Evolutionary conservation across 2,888 invertebrate species (phyloP), one percentile per base, ranked within the genome.

Genomic region (Liposcelis brunnea): DNA sequence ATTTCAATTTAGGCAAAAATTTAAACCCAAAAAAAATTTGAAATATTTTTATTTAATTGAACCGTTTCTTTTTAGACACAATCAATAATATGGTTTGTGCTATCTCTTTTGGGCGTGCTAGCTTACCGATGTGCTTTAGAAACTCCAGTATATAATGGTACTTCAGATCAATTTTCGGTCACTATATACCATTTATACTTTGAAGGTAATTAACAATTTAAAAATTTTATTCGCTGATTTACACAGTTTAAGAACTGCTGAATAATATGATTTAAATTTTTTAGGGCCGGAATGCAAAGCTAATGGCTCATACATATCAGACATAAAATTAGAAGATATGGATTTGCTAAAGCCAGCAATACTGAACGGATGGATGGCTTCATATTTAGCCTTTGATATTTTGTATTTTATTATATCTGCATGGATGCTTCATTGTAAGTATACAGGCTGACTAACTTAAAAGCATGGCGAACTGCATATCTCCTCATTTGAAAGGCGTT

Each of bases 311-410:
- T n/a, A n/a, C n/a, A n/a, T n/a, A n/a, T n/a, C n/a, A n/a, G n/a
- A n/a, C n/a, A n/a, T n/a, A n/a, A n/a, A n/a, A n/a, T n/a, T n/a
- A n/a, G n/a, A n/a, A n/a, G n/a, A n/a, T n/a, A n/a, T n/a, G n/a
- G n/a, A n/a, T n/a, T n/a, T n/a, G n/a, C n/a, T n/a, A n/a, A 36
- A 36, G 8, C 37, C 37, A 10, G 8, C 8, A 10, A 10, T 10
- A 8, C 12, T 36, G 15, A 36, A 36, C 37, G 14, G 10, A 7
- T 36, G 37, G 37, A 36, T 36, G 37, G 37, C 37, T 36, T 10
- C 8, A 10, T 36, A 36, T 18, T 12, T 36, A 7, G 37, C 37
- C 8, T 14, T 36, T 8, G 16, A 36, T 18, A 36, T 36, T 7
- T 15, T 18, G 12, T 36, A 36, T 18, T 10, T 36, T 7, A 10